Percentiles rank a stretch among this genome's conserved stretches.
Evolutionary conservation across 2,113 vertebrate genomes (phyloP).

Genomic region (Lampris megalopsis): DNA sequence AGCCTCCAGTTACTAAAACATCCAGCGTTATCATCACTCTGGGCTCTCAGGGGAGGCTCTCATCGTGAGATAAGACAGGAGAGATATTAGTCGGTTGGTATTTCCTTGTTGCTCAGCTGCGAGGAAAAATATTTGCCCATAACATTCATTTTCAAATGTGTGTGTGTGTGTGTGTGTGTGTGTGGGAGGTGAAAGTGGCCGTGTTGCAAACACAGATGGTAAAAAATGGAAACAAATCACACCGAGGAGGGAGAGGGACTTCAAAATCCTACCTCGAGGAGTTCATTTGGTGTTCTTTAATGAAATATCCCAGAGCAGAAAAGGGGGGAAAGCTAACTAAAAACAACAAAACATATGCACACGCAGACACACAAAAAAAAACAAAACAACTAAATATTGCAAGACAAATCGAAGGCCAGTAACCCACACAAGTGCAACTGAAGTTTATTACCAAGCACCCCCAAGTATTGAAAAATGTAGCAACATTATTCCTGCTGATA

Average conservation of each 20-base stretch:
- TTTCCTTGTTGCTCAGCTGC: neutral
- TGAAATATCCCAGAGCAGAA: constrained; percentile 20
- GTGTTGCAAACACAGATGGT: constrained; percentile 10
- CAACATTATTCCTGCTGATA: constrained; percentile 17
- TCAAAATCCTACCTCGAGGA: constrained; percentile 41
- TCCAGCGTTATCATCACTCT: neutral
- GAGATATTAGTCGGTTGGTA: neutral
- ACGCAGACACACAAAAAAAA: neutral
- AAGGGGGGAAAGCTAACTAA: neutral
- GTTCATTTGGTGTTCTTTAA: constrained; percentile 20
- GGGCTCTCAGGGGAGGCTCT: neutral
- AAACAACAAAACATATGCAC: neutral
- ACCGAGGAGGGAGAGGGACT: constrained; percentile 17
- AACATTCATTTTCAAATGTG: no score
- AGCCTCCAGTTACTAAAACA: neutral
- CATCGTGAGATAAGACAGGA: neutral
- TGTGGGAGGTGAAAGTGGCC: constrained; percentile 15
- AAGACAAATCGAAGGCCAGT: neutral
- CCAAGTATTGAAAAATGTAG: constrained; percentile 13
- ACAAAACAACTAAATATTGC: neutral
- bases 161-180: neutral
- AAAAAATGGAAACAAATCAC: constrained; percentile 13
- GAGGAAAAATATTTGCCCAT: neutral
- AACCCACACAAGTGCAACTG: constrained; percentile 35
- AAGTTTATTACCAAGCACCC: constrained; percentile 37